Evolutionary conservation across 2,888 invertebrate species (phyloP), one percentile per base, ranked within the genome.

Genomic region (Lasioglossum zephyrum): DNA sequence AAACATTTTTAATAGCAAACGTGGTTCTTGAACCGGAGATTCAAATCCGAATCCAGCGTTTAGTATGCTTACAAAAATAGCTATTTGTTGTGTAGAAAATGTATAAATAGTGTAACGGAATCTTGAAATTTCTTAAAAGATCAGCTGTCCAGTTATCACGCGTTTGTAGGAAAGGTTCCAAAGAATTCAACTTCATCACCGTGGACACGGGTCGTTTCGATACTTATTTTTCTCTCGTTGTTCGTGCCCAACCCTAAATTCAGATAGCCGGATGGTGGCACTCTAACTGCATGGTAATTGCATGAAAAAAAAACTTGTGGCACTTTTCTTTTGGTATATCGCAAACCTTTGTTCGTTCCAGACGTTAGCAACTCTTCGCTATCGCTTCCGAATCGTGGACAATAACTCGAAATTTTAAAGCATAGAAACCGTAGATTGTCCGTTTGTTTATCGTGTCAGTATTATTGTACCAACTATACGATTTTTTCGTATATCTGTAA

Each of bases 401-500:
- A 85, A 84, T 85, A 85, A 85, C 9, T 73, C 47, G 53, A 84
- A 63, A 82, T 69, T 26, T 77, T 82, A 70, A 39, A 4, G 31
- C 44, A 6, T 70, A 84, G 53, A n/a, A 36, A 75, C 22, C 22
- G 57, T 66, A 47, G 31, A 57, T 49, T 41, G 41, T 39, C 5
- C 39, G 9, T 75, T 57, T 44, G 16, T 44, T 31, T 74, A 9
- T 31, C 41, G 57, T 47, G 22, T 41, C 31, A 9, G 22, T 60
- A 74, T 77, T 44, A 69, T 44, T n/a, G 4, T 44, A 44, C 36
- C 16, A 41, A 70, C 73, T 69, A 57, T 11, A 44, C 53, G 77
- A 73, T 57, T 77, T 60, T 13, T 41, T 72, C 36, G n/a, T 22
- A 77, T 31, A 70, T 70, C n/a, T 41, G 11, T 41, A 47, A 57